These are phyloP conservation scores for Melanotaenia nigrans DNA, from an alignment of 2,797 vertebrate genomes.

Conservation along the genomic window DNA sequence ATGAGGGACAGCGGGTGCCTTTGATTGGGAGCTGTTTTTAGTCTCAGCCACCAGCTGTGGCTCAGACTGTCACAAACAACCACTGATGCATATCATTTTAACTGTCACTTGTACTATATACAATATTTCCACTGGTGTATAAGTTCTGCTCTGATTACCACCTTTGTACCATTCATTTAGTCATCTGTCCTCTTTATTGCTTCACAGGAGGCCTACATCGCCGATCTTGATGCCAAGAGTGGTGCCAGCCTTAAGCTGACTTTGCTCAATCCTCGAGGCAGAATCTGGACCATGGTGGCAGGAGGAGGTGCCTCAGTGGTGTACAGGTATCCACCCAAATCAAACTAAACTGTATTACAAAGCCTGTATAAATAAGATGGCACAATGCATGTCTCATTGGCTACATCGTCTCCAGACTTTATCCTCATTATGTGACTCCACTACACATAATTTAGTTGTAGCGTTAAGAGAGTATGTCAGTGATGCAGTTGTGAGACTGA, in stretches of 20 bases:
- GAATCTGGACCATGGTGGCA: constrained; percentile 99
- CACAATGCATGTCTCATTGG: constrained; percentile 46
- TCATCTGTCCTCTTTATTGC: constrained; percentile 17
- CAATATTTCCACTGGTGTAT: constrained; percentile 17
- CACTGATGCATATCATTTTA: constrained; percentile 33
- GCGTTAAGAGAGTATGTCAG: constrained; percentile 12
- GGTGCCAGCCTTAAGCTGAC: constrained; percentile 97
- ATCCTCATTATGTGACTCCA: constrained; percentile 20
- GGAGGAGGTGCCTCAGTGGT: constrained; percentile 95
- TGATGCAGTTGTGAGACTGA: constrained; percentile 33
- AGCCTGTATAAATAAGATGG: constrained; percentile 27
- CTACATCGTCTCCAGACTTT: constrained; percentile 13
- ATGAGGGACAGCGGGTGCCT: constrained; percentile 58
- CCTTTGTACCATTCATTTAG: neutral
- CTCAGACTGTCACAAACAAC: constrained; percentile 61
- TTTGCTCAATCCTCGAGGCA: constrained; percentile 92
- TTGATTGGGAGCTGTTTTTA: constrained; percentile 64
- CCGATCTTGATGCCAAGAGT: constrained; percentile 96
- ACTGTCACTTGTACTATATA: neutral
- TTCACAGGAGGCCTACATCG: constrained; percentile 95
- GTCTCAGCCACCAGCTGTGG: constrained; percentile 67
- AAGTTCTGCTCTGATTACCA: constrained; percentile 22
- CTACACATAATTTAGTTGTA: constrained; percentile 30
- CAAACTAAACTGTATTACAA: neutral
- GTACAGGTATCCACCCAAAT: constrained; percentile 79